Conservation (phyloP, 2,888 invertebrate genomes). For the Prenolepis imparis region DNA sequence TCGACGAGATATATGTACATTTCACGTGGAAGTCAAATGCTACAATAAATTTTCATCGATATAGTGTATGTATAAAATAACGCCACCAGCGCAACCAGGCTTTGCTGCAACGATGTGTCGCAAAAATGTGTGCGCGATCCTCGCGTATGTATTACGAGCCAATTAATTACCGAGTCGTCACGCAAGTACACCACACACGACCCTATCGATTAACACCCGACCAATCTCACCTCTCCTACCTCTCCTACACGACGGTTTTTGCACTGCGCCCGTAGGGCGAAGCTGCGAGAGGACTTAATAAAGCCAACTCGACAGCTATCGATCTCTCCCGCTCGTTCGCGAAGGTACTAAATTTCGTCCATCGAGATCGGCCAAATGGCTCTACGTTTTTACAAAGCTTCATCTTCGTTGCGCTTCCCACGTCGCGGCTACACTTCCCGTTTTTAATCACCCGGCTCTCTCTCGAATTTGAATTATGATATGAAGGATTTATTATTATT, state of each 20-base stretch:
- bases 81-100: background rate
- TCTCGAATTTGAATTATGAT: constrained; percentile 25
- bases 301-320: constrained; percentile 55
- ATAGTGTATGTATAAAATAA: constrained; percentile 27
- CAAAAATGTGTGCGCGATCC: constrained; percentile 36
- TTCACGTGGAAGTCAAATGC: constrained; percentile 34
- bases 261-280: constrained; percentile 10
- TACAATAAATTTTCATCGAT: constrained; percentile 23
- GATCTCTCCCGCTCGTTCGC: constrained; percentile 45
- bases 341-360: constrained; percentile 42
- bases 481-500: constrained; percentile 34
- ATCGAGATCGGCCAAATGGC: constrained; percentile 38
- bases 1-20: too few relatives aligned
- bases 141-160: constrained; percentile 1
- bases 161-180: constrained; percentile 62
- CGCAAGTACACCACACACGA: constrained; percentile 52
- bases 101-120: background rate
- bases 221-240: constrained; percentile 30
- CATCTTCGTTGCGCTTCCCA: constrained; percentile 33
- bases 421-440: constrained; percentile 10
- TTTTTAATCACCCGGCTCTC: constrained; percentile 40
- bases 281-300: constrained; percentile 51
- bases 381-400: constrained; percentile 41
- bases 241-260: constrained; percentile 37
- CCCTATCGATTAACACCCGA: constrained; percentile 58